Percentiles rank a stretch among this genome's conserved stretches.
These are phyloP conservation scores for Aelia acuminata DNA, from an alignment of 2,888 invertebrate genomes.

Conservation along the genomic window DNA sequence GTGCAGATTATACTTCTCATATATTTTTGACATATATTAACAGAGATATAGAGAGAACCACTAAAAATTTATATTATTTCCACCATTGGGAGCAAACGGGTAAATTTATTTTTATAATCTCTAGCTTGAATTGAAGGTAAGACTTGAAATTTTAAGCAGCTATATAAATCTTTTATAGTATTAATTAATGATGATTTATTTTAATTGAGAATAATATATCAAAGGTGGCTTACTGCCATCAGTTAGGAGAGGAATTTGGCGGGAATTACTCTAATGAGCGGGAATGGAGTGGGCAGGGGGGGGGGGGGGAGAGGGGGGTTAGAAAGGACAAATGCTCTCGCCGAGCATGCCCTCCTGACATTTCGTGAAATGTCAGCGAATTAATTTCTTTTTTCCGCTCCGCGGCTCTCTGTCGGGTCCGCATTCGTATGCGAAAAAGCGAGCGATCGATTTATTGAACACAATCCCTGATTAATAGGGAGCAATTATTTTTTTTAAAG, in stretches of 20 bases:
- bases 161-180: neutral
- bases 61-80: no score
- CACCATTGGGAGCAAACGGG: no score
- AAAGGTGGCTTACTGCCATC: neutral
- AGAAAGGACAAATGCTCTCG: constrained; percentile 40
- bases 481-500: constrained; percentile 28
- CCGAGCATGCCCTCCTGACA: neutral
- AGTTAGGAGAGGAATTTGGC: constrained; percentile 6
- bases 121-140: no score
- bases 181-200: neutral
- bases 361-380: constrained; percentile 43
- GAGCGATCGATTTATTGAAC: constrained; percentile 21
- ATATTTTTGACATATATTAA: no score
- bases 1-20: no score
- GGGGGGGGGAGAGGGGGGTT: no score
- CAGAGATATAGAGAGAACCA: no score
- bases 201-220: neutral
- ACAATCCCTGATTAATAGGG: neutral
- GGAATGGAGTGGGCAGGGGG: no score
- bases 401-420: neutral
- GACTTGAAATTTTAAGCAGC: no score
- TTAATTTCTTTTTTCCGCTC: constrained; percentile 29
- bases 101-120: no score
- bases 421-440: constrained; percentile 41
- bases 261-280: constrained; percentile 24